phyloP scores from a whole-genome alignment of 2,888 invertebrate genomes.

The Meandrusa payeni region DNA sequence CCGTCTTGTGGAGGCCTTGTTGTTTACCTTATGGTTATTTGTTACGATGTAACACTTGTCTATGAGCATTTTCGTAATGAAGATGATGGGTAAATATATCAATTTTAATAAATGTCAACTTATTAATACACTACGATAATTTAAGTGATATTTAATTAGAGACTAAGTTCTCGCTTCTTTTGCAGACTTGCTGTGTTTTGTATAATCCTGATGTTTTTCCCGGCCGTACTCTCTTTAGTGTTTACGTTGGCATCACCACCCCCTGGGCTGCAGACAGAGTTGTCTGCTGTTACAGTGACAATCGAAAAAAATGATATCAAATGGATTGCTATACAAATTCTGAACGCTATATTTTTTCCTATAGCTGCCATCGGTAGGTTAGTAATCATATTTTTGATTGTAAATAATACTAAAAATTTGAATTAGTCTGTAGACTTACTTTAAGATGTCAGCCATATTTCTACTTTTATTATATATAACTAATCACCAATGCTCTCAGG shows the following conservation, averaged over 20 bases:
- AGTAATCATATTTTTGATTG: too few relatives aligned
- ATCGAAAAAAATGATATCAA: conserved; percentile 62
- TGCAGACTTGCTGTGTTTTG: conserved; percentile 42
- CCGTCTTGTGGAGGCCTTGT: conserved; percentile 78
- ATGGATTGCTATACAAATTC: conserved; percentile 69
- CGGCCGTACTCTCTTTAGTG: conserved; percentile 79
- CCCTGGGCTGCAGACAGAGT: conserved; percentile 73
- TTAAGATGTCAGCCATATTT: too few relatives aligned
- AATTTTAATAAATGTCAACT: too few relatives aligned
- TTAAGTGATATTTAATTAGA: too few relatives aligned
- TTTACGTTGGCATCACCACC: conserved; percentile 82
- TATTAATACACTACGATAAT: too few relatives aligned
- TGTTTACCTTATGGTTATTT: conserved; percentile 84
- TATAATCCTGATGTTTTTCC: conserved; percentile 64
- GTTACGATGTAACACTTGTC: conserved; percentile 84
- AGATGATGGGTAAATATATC: conserved; percentile 79
- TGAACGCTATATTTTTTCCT: conserved; percentile 79
- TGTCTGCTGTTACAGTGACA: conserved; percentile 59
- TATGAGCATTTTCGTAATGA: conserved; percentile 82
- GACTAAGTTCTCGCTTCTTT: background rate
- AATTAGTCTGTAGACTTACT: too few relatives aligned
- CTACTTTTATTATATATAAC: too few relatives aligned
- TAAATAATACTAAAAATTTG: too few relatives aligned
- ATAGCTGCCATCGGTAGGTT: conserved; percentile 84
- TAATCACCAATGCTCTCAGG: too few relatives aligned